Evolutionary conservation across 2,797 vertebrate genomes (phyloP).

Genomic region (Lacerta agilis): DNA sequence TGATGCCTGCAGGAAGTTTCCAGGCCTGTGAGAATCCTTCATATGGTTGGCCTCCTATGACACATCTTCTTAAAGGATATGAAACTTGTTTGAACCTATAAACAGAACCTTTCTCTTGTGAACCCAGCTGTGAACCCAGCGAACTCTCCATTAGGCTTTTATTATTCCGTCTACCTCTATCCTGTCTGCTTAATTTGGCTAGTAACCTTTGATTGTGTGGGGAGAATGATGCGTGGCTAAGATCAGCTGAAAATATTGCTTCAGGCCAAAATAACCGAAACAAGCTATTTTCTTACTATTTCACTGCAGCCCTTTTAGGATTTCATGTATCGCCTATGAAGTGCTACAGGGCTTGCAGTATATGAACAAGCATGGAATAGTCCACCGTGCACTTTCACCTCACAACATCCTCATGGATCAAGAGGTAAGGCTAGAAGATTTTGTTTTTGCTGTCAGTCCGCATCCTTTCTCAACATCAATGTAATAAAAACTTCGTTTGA

Average conservation of each 20-base stretch:
- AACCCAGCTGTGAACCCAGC: not conserved
- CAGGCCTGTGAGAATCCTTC: not conserved
- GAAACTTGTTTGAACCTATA: not conserved
- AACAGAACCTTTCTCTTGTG: not conserved
- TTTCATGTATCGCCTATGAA: slow-evolving; percentile 90
- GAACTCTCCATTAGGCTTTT: not conserved
- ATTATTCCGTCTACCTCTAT: not conserved
- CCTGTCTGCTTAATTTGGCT: not conserved
- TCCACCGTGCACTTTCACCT: slow-evolving; percentile 90
- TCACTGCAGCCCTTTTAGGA: slow-evolving; percentile 71
- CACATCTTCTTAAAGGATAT: not conserved
- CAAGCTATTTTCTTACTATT: slow-evolving; percentile 1
- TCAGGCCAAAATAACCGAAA: not conserved
- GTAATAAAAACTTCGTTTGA: slow-evolving; percentile 21
- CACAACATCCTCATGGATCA: slow-evolving; percentile 92
- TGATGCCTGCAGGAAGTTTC: not conserved
- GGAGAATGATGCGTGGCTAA: not conserved
- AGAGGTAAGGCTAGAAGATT: slow-evolving; percentile 81
- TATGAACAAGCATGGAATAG: slow-evolving; percentile 92
- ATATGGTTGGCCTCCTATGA: not conserved
- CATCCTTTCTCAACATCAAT: not conserved
- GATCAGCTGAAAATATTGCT: not conserved
- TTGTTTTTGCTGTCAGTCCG: not conserved
- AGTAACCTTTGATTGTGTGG: not conserved
- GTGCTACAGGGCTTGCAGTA: slow-evolving; percentile 92